Percentiles rank a stretch among this genome's conserved stretches.
phyloP scores from a whole-genome alignment of 2,113 vertebrate genomes.

The Cavia porcellus region DNA sequence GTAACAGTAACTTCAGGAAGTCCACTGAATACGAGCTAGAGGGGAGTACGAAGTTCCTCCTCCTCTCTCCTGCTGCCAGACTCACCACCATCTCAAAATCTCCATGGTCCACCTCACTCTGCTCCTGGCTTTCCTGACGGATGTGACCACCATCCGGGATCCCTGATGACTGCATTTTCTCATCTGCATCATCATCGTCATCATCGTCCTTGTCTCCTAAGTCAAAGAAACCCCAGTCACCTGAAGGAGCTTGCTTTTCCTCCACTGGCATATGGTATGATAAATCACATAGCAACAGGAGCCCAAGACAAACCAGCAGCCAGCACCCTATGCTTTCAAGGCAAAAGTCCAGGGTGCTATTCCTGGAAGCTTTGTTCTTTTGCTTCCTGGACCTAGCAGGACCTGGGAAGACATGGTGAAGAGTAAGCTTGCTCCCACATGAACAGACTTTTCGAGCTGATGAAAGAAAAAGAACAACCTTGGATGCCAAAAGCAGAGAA shows the following conservation, averaged over 20 bases:
- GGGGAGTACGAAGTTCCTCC: not conserved
- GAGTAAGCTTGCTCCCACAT: not conserved
- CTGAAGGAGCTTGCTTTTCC: not conserved
- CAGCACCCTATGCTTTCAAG: not conserved
- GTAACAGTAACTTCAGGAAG: not conserved
- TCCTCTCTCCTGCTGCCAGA: slow-evolving; percentile 55
- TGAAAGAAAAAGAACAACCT: not conserved
- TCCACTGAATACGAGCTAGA: not conserved
- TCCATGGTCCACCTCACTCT: slow-evolving; percentile 97
- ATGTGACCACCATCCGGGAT: slow-evolving; percentile 93
- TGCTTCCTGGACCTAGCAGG: not conserved
- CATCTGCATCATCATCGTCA: slow-evolving; percentile 96
- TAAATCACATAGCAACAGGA: not conserved
- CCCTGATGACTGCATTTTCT: slow-evolving; percentile 96
- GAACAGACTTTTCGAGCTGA: not conserved
- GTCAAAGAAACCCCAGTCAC: slow-evolving; percentile 74
- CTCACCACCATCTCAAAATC: slow-evolving; percentile 99
- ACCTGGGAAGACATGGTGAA: not conserved
- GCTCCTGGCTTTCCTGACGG: slow-evolving; percentile 97
- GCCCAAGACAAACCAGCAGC: not conserved
- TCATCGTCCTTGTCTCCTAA: slow-evolving; percentile 99
- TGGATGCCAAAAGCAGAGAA: slow-evolving; percentile 42
- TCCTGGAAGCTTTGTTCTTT: not conserved
- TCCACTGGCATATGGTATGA: not conserved
- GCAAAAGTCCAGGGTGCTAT: not conserved